Evolutionary conservation across 1,140 invertebrate species (phyloP).

Genomic region (Chrysopa pallens): DNA sequence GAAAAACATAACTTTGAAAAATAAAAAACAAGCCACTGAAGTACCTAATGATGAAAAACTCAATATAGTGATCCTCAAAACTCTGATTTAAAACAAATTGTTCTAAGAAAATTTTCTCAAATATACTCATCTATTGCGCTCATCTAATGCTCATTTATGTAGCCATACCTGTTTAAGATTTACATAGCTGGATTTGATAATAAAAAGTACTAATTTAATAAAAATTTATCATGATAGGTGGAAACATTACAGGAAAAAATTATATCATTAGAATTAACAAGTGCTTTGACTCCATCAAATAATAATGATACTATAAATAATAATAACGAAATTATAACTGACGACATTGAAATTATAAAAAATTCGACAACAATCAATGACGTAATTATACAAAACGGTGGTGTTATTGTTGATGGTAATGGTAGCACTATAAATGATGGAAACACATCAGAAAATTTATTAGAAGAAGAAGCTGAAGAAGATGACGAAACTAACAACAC

Average conservation of each 20-base stretch:
- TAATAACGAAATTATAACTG: slow-evolving; percentile 6
- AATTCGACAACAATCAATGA: background rate
- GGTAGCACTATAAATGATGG: no score
- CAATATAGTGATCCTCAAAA: no score
- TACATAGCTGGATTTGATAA: background rate
- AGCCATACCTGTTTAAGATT: no score
- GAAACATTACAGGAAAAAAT: slow-evolving; percentile 77
- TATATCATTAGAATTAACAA: slow-evolving; percentile 62
- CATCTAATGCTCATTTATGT: no score
- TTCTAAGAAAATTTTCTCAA: no score
- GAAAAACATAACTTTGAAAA: no score
- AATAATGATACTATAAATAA: slow-evolving; percentile 3
- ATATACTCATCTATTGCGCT: no score
- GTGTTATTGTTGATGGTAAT: no score
- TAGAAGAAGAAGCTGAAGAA: slow-evolving; percentile 6
- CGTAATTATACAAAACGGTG: slow-evolving; percentile 7
- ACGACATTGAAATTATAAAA: slow-evolving; percentile 1
- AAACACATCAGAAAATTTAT: slow-evolving; percentile 1
- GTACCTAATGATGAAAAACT: no score
- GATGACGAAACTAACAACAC: slow-evolving; percentile 4
- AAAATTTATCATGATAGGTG: slow-evolving; percentile 32
- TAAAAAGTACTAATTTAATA: background rate
- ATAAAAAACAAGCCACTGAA: no score
- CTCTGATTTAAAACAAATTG: no score
- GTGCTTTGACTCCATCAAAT: slow-evolving; percentile 4